phyloP scores from a whole-genome alignment of 1,140 invertebrate species.

The Drosophila dunni region DNA sequence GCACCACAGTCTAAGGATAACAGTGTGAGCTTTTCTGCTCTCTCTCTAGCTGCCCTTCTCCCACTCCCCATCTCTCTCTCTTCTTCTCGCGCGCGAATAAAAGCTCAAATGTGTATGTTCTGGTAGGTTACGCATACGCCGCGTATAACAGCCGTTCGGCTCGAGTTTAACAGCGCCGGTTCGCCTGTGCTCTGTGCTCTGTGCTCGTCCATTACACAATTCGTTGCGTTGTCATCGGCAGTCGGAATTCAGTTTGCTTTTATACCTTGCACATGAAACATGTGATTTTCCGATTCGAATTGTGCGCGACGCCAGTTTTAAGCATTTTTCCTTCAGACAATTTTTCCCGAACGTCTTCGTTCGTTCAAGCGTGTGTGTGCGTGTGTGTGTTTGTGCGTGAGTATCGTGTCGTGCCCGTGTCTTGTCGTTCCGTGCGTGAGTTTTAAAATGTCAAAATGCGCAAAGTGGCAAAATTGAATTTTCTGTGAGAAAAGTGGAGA shows the following conservation, averaged over 20 bases:
- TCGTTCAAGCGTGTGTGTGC: slow-evolving; percentile 27
- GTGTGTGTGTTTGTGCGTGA: slow-evolving; percentile 18
- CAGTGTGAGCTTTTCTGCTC: slow-evolving; percentile 28
- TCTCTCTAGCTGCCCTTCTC: neutral
- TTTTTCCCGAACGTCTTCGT: slow-evolving; percentile 42
- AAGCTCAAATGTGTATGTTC: slow-evolving; percentile 17
- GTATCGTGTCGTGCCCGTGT: neutral
- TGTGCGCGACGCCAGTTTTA: slow-evolving; percentile 51
- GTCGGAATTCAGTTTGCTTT: slow-evolving; percentile 75
- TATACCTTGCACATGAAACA: slow-evolving; percentile 81
- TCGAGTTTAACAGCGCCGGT: slow-evolving; percentile 30
- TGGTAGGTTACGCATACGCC: slow-evolving; percentile 45
- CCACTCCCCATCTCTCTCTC: slow-evolving; percentile 4
- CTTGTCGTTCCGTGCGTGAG: neutral
- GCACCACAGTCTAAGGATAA: slow-evolving; percentile 15
- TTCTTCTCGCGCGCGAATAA: neutral
- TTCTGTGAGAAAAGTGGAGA: neutral
- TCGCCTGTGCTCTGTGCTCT: neutral
- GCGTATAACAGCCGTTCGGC: slow-evolving; percentile 21
- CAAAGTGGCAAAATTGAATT: slow-evolving; percentile 5
- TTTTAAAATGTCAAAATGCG: neutral
- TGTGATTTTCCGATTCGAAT: slow-evolving; percentile 63
- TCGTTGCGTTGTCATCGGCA: slow-evolving; percentile 24
- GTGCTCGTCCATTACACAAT: neutral
- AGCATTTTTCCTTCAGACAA: slow-evolving; percentile 70